Base-by-base conservation (phyloP, 2,888 invertebrate genomes). In the Tetragnatha montana region DNA sequence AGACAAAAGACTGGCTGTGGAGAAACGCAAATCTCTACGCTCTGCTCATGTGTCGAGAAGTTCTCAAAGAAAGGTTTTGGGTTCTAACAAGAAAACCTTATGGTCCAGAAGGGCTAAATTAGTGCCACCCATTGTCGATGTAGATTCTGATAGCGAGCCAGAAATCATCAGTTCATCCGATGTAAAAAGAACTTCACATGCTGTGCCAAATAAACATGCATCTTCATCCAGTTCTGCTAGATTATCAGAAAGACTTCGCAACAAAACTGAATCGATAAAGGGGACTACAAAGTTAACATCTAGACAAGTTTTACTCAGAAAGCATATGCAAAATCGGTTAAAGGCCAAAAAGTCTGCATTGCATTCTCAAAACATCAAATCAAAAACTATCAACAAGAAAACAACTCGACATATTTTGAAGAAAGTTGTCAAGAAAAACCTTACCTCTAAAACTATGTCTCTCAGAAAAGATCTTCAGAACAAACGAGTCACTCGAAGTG, bases 121-220 rank as follows among this genome's bases (percentile, higher is more conserved):
- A 69, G 91, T 91, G 22, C 91, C 91, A 60, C 91, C 91, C n/a
- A 91, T 91, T 84, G 90, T 91, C 7, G 91, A 91, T 81, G 87
- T 91, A 47, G 91, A 91, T 70, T 91, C 91, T 74, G 91, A 91
- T 22, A 91, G 91, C 84, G 90, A 91, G 68, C 86, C 87, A 17
- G 91, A 91, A 80, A 51, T 85, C 19, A 81, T 87, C 49, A 78
- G 19, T 81, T 19, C 74, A 69, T 35, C 83, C 6, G 22, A 79
- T 10, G 17, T 51, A 21, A 91, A 89, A 70, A 88, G 88, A 35
- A 21, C 21, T 49, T 19, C 19, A 8, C 50, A 35, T 8, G n/a
- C n/a, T 19, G 8, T 70, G 19, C 17, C 84, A 35, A 17, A 47
- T 8, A 83, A 79, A 17, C 68, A 49, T 74, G 83, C 78, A 14